Conservation (phyloP, 2,113 vertebrate species). For the Rhinopomastus cyanomelas region DNA sequence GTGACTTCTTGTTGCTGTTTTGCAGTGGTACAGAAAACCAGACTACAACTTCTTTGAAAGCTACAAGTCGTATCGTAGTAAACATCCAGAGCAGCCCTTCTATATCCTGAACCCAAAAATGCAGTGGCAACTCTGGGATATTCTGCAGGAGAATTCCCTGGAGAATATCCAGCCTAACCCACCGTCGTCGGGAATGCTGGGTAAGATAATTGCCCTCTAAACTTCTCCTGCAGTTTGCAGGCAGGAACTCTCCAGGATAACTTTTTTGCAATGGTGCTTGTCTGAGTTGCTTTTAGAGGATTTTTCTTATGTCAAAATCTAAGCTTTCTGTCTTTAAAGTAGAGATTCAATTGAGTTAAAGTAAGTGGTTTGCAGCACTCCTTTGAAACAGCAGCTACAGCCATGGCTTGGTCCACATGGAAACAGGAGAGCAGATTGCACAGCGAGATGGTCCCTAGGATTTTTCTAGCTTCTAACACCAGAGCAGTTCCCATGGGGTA, state of each 20-base stretch:
- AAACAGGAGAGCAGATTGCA: background rate
- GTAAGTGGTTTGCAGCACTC: background rate
- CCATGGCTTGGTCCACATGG: background rate
- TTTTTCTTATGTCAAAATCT: background rate
- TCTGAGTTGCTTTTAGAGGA: background rate
- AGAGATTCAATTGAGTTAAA: background rate
- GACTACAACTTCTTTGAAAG: slow-evolving; percentile 79
- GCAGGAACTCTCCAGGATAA: background rate
- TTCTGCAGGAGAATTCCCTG: slow-evolving; percentile 79
- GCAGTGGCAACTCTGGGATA: slow-evolving; percentile 83
- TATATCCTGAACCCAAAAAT: slow-evolving; percentile 81
- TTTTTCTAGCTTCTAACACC: background rate
- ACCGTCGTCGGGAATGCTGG: slow-evolving; percentile 82
- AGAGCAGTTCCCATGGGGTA: background rate
- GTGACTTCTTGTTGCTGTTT: slow-evolving; percentile 24
- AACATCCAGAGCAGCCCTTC: slow-evolving; percentile 76
- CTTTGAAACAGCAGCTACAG: background rate
- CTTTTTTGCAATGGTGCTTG: background rate
- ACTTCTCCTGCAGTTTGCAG: background rate
- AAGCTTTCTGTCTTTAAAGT: slow-evolving; percentile 4
- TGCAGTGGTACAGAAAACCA: slow-evolving; percentile 79
- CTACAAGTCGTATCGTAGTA: slow-evolving; percentile 70
- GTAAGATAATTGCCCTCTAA: slow-evolving; percentile 55
- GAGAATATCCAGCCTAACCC: slow-evolving; percentile 82
- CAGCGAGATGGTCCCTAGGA: background rate